phyloP scores from a whole-genome alignment of 2,113 vertebrate species.

The Fulmarus glacialis region DNA sequence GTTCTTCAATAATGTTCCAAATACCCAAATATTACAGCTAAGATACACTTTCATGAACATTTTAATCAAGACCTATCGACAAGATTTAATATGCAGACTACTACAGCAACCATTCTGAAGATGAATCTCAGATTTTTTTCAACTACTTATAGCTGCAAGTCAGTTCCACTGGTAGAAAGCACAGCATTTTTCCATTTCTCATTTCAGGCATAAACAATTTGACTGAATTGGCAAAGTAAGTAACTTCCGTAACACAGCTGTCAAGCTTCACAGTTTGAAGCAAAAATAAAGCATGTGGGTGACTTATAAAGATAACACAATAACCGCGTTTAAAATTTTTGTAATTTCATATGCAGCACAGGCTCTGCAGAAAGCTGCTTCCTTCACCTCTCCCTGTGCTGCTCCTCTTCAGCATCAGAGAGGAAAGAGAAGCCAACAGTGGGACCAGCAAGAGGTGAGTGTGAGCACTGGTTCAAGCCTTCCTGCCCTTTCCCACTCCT shows the following conservation, averaged over 20 bases:
- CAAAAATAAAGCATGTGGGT: not conserved
- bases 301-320: not conserved
- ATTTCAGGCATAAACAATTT: slow-evolving; percentile 38
- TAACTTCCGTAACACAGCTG: slow-evolving; percentile 34
- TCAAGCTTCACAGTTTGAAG: not conserved
- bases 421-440: not conserved
- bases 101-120: not conserved
- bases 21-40: not conserved
- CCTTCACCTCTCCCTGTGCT: not conserved
- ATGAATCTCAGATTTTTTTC: not conserved
- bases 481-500: not conserved
- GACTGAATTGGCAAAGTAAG: slow-evolving; percentile 24
- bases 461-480: not conserved
- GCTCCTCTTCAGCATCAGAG: not conserved
- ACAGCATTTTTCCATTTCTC: slow-evolving; percentile 8
- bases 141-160: not conserved
- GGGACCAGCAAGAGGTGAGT: not conserved
- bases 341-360: not conserved
- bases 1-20: not conserved
- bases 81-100: not conserved
- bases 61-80: not conserved
- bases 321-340: not conserved
- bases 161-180: not conserved
- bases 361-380: not conserved
- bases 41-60: not conserved